A percentile compares a stretch with the other conserved stretches of the same genome.
These are phyloP conservation scores for Sthenelais limicola DNA, from an alignment of 2,888 invertebrate species.

Conservation along the genomic window DNA sequence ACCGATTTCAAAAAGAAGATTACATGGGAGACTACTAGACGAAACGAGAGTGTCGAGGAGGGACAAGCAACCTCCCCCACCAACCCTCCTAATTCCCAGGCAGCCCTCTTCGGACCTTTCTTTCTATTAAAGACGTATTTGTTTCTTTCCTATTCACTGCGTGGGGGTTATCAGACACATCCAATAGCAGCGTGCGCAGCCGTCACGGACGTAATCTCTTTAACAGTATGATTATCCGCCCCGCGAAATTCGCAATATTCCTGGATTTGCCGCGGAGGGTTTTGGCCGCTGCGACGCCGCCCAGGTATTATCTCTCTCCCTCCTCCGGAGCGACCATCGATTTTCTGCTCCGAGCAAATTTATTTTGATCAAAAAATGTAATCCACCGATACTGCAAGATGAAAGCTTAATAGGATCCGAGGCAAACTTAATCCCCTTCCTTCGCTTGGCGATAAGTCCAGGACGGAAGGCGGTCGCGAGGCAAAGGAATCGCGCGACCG, in stretches of 20 bases:
- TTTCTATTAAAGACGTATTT: conserved; percentile 41
- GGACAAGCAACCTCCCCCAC: neutral
- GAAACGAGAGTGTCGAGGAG: neutral
- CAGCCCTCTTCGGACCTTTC: neutral
- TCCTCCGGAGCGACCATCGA: neutral
- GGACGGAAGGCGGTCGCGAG: conserved; percentile 6
- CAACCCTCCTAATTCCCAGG: conserved; percentile 23
- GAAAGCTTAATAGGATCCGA: conserved; percentile 42
- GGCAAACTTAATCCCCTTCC: conserved; percentile 35
- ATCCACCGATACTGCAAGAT: conserved; percentile 41
- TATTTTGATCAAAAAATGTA: conserved; percentile 43
- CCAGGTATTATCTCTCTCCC: conserved; percentile 12
- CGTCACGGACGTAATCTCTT: conserved; percentile 29
- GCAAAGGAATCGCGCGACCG: neutral
- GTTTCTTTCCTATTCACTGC: conserved; percentile 39
- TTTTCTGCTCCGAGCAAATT: conserved; percentile 34
- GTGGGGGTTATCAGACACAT: no score
- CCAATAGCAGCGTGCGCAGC: no score
- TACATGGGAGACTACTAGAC: conserved; percentile 19
- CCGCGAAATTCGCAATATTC: conserved; percentile 38
- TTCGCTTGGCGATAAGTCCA: conserved; percentile 36
- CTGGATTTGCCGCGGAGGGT: conserved; percentile 33
- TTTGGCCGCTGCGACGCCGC: neutral
- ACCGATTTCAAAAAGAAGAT: conserved; percentile 41
- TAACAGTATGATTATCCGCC: conserved; percentile 38